A percentile compares a stretch with the other conserved stretches of the same genome.
Evolutionary conservation across 2,888 invertebrate genomes (phyloP).

Genomic region (Sialis fuliginosa): DNA sequence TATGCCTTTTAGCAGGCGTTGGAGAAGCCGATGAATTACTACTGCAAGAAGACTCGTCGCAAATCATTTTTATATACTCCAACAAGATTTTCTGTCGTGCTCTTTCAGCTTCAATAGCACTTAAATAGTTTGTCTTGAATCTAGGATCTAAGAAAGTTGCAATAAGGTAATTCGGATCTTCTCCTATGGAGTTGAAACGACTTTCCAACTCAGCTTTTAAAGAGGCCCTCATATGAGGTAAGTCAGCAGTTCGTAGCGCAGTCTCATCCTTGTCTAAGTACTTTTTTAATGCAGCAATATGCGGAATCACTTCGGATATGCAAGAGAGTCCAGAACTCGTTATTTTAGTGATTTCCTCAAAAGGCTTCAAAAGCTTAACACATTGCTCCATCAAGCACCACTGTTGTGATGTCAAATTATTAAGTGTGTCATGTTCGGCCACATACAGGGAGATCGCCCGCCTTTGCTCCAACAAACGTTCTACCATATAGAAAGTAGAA

Average conservation of each 20-base stretch:
- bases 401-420: conserved; percentile 8
- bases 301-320: conserved; percentile 13
- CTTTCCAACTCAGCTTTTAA: conserved; percentile 11
- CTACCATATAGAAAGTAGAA: conserved; percentile 10
- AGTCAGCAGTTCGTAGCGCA: conserved; percentile 6
- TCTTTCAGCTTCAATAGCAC: conserved; percentile 14
- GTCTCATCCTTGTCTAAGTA: conserved; percentile 9
- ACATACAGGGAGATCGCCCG: conserved; percentile 9
- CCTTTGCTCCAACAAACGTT: conserved; percentile 9
- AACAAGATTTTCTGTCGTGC: conserved; percentile 14
- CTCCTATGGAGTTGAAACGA: conserved; percentile 10
- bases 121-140: conserved; percentile 13
- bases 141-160: conserved; percentile 11
- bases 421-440: conserved; percentile 7
- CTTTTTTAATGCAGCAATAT: conserved; percentile 9
- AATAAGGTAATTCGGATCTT: conserved; percentile 10
- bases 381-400: conserved; percentile 8
- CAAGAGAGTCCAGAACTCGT: conserved; percentile 10
- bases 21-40: conserved; percentile 5
- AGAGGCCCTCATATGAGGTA: conserved; percentile 8
- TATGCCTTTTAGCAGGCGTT: conserved; percentile 9
- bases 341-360: conserved; percentile 13
- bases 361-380: conserved; percentile 8
- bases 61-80: conserved; percentile 14
- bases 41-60: conserved; percentile 12